Evolutionary conservation across 2,888 invertebrate genomes (phyloP).

Genomic region (Dynastes tityus): DNA sequence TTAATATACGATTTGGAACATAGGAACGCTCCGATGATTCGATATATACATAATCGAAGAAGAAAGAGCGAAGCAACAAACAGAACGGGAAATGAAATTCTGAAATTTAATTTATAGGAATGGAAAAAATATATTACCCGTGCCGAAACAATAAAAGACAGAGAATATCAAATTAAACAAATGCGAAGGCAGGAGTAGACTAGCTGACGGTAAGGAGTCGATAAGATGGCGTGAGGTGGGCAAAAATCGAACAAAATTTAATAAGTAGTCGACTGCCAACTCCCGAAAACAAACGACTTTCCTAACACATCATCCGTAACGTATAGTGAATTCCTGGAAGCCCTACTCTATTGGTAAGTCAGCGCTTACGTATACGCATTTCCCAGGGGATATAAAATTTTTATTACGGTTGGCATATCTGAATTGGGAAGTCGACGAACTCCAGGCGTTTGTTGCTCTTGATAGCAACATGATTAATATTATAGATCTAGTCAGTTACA

Average conservation of each 20-base stretch:
- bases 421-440: conserved; percentile 9
- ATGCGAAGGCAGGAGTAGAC: conserved; percentile 21
- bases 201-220: conserved; percentile 16
- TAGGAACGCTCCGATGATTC: conserved; percentile 34
- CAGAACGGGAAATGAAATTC: conserved; percentile 41
- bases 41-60: conserved; percentile 30
- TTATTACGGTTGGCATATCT: conserved; percentile 6
- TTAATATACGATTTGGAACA: conserved; percentile 34
- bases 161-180: conserved; percentile 43
- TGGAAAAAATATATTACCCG: conserved; percentile 27
- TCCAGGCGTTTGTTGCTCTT: not conserved
- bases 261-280: conserved; percentile 45
- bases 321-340: conserved; percentile 20
- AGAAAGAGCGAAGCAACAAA: conserved; percentile 36
- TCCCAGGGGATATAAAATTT: conserved; percentile 28
- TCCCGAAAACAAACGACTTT: conserved; percentile 32
- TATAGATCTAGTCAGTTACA: too few relatives aligned
- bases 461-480: not conserved
- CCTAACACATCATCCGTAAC: conserved; percentile 34
- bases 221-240: conserved; percentile 17
- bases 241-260: conserved; percentile 48
- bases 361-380: conserved; percentile 12
- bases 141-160: conserved; percentile 46
- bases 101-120: conserved; percentile 43
- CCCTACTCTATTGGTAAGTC: conserved; percentile 2